These are phyloP conservation scores for Acanthosepion lycidas DNA, from an alignment of 2,888 invertebrate species.

Conservation along the genomic window DNA sequence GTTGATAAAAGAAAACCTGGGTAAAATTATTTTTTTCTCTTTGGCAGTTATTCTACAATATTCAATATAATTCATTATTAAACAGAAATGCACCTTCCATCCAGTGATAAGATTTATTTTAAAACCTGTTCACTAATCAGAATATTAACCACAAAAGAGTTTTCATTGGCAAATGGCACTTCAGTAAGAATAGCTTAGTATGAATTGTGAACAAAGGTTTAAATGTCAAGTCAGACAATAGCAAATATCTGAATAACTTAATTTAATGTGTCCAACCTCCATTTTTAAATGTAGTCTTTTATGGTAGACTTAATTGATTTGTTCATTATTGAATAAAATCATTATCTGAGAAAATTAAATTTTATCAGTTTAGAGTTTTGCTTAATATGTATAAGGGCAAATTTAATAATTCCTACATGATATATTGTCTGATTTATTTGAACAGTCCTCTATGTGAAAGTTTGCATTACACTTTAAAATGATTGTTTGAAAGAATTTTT, in stretches of 20 bases:
- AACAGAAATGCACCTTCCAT: too few relatives aligned
- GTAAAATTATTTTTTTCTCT: too few relatives aligned
- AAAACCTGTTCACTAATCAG: too few relatives aligned
- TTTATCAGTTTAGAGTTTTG: background rate
- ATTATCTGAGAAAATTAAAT: background rate
- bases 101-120: too few relatives aligned
- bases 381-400: background rate
- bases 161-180: background rate
- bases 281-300: background rate
- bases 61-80: too few relatives aligned
- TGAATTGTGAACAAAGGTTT: background rate
- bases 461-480: background rate
- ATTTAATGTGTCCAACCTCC: background rate
- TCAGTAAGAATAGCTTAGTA: background rate
- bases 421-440: too few relatives aligned
- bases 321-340: background rate
- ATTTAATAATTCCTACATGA: too few relatives aligned
- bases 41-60: too few relatives aligned
- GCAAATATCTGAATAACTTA: background rate
- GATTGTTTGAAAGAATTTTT: too few relatives aligned
- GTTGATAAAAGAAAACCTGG: too few relatives aligned
- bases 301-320: background rate
- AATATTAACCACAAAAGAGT: background rate
- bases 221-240: background rate
- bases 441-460: background rate